Percentiles rank a stretch among this genome's conserved stretches.
phyloP scores from a whole-genome alignment of 2,113 vertebrate species.

The Diphyllodes magnificus region DNA sequence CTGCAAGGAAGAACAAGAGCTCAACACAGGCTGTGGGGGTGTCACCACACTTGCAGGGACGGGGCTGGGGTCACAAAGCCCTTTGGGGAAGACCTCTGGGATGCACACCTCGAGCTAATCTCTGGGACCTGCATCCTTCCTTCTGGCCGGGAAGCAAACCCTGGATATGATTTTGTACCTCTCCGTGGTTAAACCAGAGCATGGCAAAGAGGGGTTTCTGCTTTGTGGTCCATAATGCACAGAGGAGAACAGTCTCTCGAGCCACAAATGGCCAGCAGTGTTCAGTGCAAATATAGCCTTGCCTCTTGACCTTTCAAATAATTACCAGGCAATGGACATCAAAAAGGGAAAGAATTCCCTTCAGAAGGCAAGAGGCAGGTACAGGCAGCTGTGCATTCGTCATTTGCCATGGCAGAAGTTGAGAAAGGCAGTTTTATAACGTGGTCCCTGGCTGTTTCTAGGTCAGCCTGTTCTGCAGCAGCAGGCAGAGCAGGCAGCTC shows the following conservation, averaged over 20 bases:
- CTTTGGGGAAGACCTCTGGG: background rate
- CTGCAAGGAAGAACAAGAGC: slow-evolving; percentile 67
- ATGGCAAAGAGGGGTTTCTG: background rate
- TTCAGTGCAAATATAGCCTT: slow-evolving; percentile 22
- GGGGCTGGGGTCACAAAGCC: background rate
- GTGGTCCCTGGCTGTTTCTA: slow-evolving; percentile 7
- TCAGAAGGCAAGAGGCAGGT: background rate
- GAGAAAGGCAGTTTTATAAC: background rate
- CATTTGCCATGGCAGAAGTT: background rate
- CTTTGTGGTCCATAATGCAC: background rate
- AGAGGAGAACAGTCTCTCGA: background rate
- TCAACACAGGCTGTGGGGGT: background rate
- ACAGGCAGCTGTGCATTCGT: background rate
- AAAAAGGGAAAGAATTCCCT: background rate
- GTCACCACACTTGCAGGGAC: background rate
- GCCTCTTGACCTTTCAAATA: background rate
- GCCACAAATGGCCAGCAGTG: background rate
- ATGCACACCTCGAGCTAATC: background rate
- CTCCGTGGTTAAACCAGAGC: background rate
- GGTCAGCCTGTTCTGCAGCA: slow-evolving; percentile 45
- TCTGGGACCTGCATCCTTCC: background rate
- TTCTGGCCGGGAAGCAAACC: background rate
- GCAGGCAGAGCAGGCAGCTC: background rate
- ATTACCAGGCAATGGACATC: background rate
- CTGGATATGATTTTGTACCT: background rate